These are phyloP conservation scores for Macrotrachela quadricornifera DNA, from an alignment of 1,140 invertebrate genomes.

Conservation along the genomic window DNA sequence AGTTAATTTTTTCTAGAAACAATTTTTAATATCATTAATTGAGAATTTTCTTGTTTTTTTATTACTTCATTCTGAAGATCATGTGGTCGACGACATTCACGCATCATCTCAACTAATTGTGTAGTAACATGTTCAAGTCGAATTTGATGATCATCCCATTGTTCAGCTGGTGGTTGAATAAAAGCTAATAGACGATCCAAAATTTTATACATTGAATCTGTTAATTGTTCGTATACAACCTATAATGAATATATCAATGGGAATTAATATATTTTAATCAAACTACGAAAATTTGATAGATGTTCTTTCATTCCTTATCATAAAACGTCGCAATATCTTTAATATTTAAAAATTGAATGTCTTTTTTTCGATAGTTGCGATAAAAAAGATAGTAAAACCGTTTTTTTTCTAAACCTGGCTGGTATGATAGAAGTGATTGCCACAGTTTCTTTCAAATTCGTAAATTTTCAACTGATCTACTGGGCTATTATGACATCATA, in stretches of 20 bases:
- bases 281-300: background rate
- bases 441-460: too few species aligned
- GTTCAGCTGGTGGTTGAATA: conserved; percentile 23
- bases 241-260: conserved; percentile 9
- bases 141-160: conserved; percentile 29
- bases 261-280: background rate
- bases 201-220: conserved; percentile 14
- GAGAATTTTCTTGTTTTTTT: too few species aligned
- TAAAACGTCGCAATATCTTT: too few species aligned
- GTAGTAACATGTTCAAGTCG: conserved; percentile 23
- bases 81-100: conserved; percentile 20
- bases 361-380: too few species aligned
- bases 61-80: conserved; percentile 26
- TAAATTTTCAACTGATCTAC: too few species aligned
- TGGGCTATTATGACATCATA: too few species aligned
- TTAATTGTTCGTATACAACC: conserved; percentile 21
- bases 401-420: too few species aligned
- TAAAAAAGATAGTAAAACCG: too few species aligned
- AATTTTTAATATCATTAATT: too few species aligned
- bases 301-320: background rate
- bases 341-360: too few species aligned
- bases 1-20: conserved; percentile 22
- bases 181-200: conserved; percentile 24
- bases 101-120: conserved; percentile 25
- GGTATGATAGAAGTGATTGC: too few species aligned